Evolutionary conservation across 2,888 invertebrate species (phyloP), one percentile per base, ranked within the genome.

Genomic region (Megalurothrips usitatus): DNA sequence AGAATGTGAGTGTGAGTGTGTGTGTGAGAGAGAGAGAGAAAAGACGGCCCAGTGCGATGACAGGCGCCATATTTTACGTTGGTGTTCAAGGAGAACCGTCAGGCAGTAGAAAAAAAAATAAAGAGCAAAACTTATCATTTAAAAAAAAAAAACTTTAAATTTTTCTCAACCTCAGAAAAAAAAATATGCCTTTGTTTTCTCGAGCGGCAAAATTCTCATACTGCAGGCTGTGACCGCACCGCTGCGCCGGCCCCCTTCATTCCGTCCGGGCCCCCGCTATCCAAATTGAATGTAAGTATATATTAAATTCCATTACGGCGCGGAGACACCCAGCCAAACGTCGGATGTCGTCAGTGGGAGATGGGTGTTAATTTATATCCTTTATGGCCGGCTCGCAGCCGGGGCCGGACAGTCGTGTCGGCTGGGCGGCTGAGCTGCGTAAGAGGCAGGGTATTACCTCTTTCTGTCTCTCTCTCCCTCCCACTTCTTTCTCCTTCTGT

Each of bases 321-420:
- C 9, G 23, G 23, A 75, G 68, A 23, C 68, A 23, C 11, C n/a
- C 23, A 68, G 68, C 23, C 68, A 68, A 26, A 26, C 23, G 26
- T 12, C 68, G 68, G 68, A 58, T 58, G 58, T 58, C 68, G 68
- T 75, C 34, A 26, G 26, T 26, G 58, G 58, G 68, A 75, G 68
- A 75, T 26, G 68, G 68, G 68, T 75, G 68, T 75, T 75, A 75
- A 75, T 75, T 75, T 75, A 58, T 58, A 75, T 75, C 68, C 68
- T 75, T 75, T 75, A 75, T 26, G 68, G 68, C 58, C 34, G 34
- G 3, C 34, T 58, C 23, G 26, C 9, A 26, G 68, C 12, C 68
- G 68, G 68, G 26, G 12, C 26, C 6, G 58, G 58, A 58, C 19
- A 52, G 52, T 43, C 34, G 58, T 2, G 52, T 6, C 12, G 4